A percentile compares a stretch with the other conserved stretches of the same genome.
Conservation (phyloP, 53 echinoderm and acorn worm genomes). For the Stichopus horrens region DNA sequence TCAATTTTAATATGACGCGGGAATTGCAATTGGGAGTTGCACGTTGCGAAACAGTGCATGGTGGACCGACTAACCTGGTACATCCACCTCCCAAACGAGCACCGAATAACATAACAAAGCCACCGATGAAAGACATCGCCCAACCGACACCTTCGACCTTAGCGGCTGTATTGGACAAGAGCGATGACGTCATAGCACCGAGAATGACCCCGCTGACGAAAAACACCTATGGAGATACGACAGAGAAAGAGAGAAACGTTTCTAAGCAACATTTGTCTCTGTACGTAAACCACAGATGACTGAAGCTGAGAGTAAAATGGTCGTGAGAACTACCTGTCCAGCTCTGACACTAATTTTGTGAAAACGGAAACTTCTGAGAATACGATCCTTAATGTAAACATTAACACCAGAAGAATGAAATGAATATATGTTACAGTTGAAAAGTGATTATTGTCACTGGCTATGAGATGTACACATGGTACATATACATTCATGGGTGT, state of each 20-base stretch:
- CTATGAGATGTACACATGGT: no score
- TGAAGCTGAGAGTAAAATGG: neutral
- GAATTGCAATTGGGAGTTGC: no score
- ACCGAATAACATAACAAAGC: slow-evolving; percentile 77
- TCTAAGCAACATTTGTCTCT: neutral
- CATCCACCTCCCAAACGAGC: slow-evolving; percentile 87
- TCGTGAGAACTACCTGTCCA: no score
- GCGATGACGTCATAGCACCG: slow-evolving; percentile 73
- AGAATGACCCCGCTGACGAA: slow-evolving; percentile 75
- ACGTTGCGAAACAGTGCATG: no score
- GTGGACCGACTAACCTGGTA: slow-evolving; percentile 65
- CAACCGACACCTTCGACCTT: slow-evolving; percentile 68
- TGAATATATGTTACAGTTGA: no score
- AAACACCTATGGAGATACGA: slow-evolving; percentile 64
- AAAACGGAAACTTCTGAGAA: no score
- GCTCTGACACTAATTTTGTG: no score
- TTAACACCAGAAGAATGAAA: no score
- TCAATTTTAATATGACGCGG: no score
- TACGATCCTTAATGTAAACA: no score
- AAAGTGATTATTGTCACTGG: no score
- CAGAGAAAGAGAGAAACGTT: neutral
- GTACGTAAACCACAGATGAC: neutral
- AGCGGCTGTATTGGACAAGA: slow-evolving; percentile 67
- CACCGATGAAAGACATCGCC: slow-evolving; percentile 74
- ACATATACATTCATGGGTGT: no score